A percentile compares a stretch with the other conserved stretches of the same genome.
These are phyloP conservation scores for Myiozetetes cayanensis DNA, from an alignment of 2,113 vertebrate species.

Conservation along the genomic window DNA sequence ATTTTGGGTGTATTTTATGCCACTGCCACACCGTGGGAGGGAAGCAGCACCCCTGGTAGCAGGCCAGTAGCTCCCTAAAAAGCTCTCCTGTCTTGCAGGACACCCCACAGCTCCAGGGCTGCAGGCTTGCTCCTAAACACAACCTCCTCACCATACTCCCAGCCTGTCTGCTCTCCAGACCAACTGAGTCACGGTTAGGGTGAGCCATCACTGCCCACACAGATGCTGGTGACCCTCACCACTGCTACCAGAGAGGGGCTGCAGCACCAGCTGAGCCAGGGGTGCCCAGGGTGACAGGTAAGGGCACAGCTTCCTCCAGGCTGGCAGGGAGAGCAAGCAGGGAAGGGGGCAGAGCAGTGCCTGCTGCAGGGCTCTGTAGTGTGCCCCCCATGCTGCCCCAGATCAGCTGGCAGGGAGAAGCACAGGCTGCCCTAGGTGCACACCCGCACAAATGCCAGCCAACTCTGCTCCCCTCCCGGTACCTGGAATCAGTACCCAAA, in stretches of 20 bases:
- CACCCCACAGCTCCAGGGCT: neutral
- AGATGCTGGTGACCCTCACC: neutral
- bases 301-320: neutral
- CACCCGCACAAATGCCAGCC: rapidly evolving
- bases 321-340: neutral
- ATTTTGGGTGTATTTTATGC: neutral
- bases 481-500: neutral
- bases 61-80: neutral
- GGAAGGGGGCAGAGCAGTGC: rapidly evolving
- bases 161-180: neutral
- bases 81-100: rapidly evolving
- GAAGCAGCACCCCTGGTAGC: neutral
- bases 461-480: neutral
- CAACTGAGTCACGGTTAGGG: rapidly evolving
- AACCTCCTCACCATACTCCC: neutral
- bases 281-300: neutral
- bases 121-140: neutral
- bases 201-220: neutral
- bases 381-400: neutral
- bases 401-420: neutral
- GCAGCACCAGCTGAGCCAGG: neutral
- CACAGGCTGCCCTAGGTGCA: neutral
- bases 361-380: neutral
- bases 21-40: neutral
- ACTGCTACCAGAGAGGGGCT: neutral